Evolutionary conservation across 2,888 invertebrate species (phyloP).

Genomic region (Meta bourneti): DNA sequence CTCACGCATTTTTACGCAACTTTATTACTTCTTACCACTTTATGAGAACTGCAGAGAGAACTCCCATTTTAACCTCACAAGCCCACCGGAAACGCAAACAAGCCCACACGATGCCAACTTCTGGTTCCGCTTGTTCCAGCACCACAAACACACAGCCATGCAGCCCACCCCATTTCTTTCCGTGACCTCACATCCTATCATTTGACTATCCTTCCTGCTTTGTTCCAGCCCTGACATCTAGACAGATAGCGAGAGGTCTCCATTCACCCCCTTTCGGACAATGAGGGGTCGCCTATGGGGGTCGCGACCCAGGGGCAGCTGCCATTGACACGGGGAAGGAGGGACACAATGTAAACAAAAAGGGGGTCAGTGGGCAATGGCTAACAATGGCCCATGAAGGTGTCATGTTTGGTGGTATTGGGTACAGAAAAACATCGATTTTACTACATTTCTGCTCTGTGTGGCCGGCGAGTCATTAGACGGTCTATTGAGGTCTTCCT

Average conservation of each 20-base stretch:
- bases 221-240: neutral
- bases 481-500: conserved; percentile 27
- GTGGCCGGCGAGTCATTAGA: conserved; percentile 24
- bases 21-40: too few species aligned
- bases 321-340: conserved; percentile 47
- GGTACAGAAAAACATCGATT: neutral
- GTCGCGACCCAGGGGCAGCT: conserved; percentile 65
- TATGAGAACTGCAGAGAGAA: too few species aligned
- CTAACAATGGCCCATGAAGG: neutral
- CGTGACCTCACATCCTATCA: conserved; percentile 14
- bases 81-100: too few species aligned
- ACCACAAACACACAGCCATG: neutral
- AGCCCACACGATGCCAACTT: too few species aligned
- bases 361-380: conserved; percentile 6
- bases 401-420: conserved; percentile 23
- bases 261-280: conserved; percentile 21
- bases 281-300: conserved; percentile 36
- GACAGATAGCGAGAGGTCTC: conserved; percentile 12
- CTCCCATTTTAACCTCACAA: too few species aligned
- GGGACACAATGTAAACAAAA: conserved; percentile 51
- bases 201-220: conserved; percentile 27
- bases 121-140: neutral
- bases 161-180: neutral
- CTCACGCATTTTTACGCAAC: too few species aligned
- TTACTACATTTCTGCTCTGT: neutral